Evolutionary conservation across 2,888 invertebrate species (phyloP), one percentile per base, ranked within the genome.

Genomic region (Ptilodon capucinus): DNA sequence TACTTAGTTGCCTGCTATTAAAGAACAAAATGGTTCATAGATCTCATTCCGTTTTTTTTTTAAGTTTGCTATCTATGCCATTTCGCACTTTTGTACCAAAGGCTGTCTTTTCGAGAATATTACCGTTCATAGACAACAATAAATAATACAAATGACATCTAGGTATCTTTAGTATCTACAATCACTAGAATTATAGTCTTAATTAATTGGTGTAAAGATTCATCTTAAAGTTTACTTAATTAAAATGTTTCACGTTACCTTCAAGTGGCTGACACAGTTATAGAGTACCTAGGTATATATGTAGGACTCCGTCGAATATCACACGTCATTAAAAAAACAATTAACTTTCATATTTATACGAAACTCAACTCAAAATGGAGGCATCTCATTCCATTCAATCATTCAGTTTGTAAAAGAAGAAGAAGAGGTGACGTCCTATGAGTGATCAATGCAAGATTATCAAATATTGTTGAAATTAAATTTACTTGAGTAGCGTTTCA

Each of bases 201-300:
- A 89, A 77, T 81, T 86, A 89, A 79, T 90, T 91, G 91, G 91
- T 91, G 91, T 91, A 91, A 90, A 91, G 86, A 86, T 84, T 88
- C 86, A 69, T 78, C 84, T 88, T 89, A 88, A 57, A 48, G 51
- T 28, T 68, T 84, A 86, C 68, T 69, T 81, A 72, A 71, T 71
- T 76, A 71, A 74, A 79, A 77, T 69, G 51, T 57, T 57, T 69
- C 62, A 65, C 60, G 53, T 68, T 57, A 58, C 53, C 51, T 36
- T 62, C 62, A 62, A n/a, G n/a, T n/a, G n/a, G n/a, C n/a, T n/a
- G n/a, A 60, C 50, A 52, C 56, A 60, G 56, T 67, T 49, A 58
- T 61, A 64, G 63, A 67, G 51, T 46, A 54, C 59, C 67, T 68
- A 71, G n/a, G n/a, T n/a, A n/a, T n/a, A 72, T 65, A 56, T 52